Evolutionary conservation across 2,113 vertebrate species (phyloP).

Genomic region (Peromyscus polionotus): DNA sequence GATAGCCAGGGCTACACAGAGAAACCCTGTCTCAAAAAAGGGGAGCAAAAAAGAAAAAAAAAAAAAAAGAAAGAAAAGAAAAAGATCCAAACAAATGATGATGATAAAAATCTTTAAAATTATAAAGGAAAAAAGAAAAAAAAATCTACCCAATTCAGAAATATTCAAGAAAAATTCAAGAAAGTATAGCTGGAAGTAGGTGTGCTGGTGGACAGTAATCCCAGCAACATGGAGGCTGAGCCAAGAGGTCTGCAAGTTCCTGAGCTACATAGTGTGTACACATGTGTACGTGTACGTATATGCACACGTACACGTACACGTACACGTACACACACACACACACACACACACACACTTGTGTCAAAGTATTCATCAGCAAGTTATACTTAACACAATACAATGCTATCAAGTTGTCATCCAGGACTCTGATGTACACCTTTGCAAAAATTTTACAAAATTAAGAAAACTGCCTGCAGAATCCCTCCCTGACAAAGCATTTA

Average conservation of each 20-base stretch:
- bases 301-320: no score
- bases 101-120: background rate
- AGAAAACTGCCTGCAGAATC: constrained; percentile 26
- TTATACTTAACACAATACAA: background rate
- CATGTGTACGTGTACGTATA: background rate
- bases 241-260: background rate
- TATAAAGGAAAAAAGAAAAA: background rate
- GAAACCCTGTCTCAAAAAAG: background rate
- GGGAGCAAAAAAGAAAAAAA: background rate
- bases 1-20: background rate
- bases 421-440: constrained; percentile 7
- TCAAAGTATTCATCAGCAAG: background rate
- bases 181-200: background rate
- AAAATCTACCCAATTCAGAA: background rate
- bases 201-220: background rate
- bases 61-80: background rate
- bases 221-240: background rate
- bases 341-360: background rate
- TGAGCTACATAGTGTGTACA: background rate
- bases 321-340: background rate
- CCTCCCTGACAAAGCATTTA: background rate
- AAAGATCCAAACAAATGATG: background rate
- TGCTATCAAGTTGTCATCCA: background rate
- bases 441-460: constrained; percentile 52
- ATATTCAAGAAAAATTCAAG: constrained; percentile 4